phyloP scores from a whole-genome alignment of 2,888 invertebrate species.

The Anticlea derivata region DNA sequence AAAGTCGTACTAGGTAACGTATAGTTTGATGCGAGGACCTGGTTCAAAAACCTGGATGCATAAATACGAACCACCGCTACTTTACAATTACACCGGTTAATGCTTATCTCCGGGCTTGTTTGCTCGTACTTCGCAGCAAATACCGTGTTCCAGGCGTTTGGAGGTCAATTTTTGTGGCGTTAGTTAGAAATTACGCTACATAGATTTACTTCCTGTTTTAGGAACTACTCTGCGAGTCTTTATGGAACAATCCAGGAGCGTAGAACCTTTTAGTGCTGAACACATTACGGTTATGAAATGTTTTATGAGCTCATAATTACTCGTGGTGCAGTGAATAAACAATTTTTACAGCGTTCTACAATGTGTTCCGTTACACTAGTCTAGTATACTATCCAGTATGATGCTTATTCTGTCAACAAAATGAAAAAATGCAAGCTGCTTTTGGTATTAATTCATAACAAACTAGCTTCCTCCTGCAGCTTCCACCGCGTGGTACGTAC shows the following conservation, averaged over 20 bases:
- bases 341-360: slow-evolving; percentile 18
- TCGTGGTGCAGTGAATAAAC: slow-evolving; percentile 16
- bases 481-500: too few relatives aligned
- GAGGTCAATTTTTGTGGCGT: slow-evolving; percentile 68
- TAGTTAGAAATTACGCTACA: slow-evolving; percentile 64
- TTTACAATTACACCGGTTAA: slow-evolving; percentile 74
- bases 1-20: too few relatives aligned
- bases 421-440: too few relatives aligned
- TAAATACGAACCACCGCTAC: too few relatives aligned
- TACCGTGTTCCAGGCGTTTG: slow-evolving; percentile 45
- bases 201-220: slow-evolving; percentile 45
- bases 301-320: slow-evolving; percentile 23
- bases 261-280: slow-evolving; percentile 15
- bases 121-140: slow-evolving; percentile 64
- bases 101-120: slow-evolving; percentile 76
- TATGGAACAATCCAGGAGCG: slow-evolving; percentile 4
- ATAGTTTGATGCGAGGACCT: too few relatives aligned
- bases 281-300: slow-evolving; percentile 25
- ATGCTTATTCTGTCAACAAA: too few relatives aligned
- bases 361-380: too few relatives aligned
- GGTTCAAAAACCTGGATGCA: too few relatives aligned
- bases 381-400: too few relatives aligned
- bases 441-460: too few relatives aligned
- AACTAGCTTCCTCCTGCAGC: too few relatives aligned
- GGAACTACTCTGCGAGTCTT: slow-evolving; percentile 38